Percentiles rank a stretch among this genome's conserved stretches.
phyloP scores from a whole-genome alignment of 2,888 invertebrate species.

The Hymenopus coronatus region DNA sequence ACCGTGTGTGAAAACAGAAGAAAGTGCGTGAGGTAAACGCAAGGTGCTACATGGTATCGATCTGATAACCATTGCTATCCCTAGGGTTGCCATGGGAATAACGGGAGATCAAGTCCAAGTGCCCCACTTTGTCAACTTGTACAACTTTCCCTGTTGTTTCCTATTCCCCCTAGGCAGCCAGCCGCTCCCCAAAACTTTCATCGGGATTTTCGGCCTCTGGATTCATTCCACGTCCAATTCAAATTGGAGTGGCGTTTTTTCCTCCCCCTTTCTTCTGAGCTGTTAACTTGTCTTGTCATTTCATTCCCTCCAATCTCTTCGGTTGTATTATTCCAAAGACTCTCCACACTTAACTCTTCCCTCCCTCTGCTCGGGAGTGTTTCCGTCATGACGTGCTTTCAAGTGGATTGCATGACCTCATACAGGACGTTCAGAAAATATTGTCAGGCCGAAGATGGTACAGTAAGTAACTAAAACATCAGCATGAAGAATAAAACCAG shows the following conservation, averaged over 20 bases:
- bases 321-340: background rate
- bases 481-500: no score
- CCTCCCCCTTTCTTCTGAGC: background rate
- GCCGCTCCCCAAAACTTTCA: background rate
- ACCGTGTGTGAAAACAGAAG: background rate
- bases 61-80: background rate
- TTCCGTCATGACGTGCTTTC: background rate
- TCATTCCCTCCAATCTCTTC: background rate
- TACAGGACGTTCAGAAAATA: no score
- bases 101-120: slow-evolving; percentile 8
- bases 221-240: slow-evolving; percentile 28
- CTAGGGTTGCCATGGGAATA: background rate
- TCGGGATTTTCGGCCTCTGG: background rate
- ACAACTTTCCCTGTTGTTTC: background rate
- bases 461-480: no score
- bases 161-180: background rate
- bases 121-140: slow-evolving; percentile 25
- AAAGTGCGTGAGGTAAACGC: background rate
- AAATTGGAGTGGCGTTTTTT: slow-evolving; percentile 5
- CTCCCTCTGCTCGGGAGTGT: background rate
- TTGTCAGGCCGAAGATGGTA: no score
- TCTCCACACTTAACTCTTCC: background rate
- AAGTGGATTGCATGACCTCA: background rate
- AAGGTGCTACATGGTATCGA: background rate
- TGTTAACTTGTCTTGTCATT: slow-evolving; percentile 17